These are phyloP conservation scores for Saccopteryx bilineata DNA, from an alignment of 2,113 vertebrate species.

Conservation along the genomic window DNA sequence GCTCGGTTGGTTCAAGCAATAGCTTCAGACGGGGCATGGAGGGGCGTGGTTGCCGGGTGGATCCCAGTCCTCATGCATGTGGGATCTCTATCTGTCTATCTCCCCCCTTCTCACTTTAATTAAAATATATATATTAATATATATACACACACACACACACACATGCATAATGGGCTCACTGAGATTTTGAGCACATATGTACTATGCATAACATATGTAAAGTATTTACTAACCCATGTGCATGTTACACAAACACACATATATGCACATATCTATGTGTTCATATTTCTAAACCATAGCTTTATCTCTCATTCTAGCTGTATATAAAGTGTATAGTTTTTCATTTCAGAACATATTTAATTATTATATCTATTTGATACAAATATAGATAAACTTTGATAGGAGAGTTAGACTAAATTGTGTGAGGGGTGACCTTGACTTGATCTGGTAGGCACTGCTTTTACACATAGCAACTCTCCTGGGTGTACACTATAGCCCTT, in stretches of 20 bases:
- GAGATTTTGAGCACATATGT: background rate
- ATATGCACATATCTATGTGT: background rate
- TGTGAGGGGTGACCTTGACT: background rate
- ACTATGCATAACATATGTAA: background rate
- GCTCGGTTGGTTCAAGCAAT: no score
- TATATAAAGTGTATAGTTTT: background rate
- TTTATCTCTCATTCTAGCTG: background rate
- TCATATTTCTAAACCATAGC: background rate
- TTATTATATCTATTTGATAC: background rate
- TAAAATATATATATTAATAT: no score
- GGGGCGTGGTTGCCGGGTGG: no score
- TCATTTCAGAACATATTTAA: background rate
- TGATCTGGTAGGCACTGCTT: background rate
- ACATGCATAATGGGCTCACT: no score
- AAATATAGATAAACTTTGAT: background rate
- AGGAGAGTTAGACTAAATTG: background rate
- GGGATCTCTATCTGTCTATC: no score
- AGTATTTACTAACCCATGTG: background rate
- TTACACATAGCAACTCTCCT: background rate
- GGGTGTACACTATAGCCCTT: background rate
- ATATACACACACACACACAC: no score
- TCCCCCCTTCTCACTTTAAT: no score
- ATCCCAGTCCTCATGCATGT: no score
- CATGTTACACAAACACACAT: background rate
- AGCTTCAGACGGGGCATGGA: no score